A percentile compares a stretch with the other conserved stretches of the same genome.
phyloP scores from a whole-genome alignment of 2,888 invertebrate species.

The Xanthia icteritia region DNA sequence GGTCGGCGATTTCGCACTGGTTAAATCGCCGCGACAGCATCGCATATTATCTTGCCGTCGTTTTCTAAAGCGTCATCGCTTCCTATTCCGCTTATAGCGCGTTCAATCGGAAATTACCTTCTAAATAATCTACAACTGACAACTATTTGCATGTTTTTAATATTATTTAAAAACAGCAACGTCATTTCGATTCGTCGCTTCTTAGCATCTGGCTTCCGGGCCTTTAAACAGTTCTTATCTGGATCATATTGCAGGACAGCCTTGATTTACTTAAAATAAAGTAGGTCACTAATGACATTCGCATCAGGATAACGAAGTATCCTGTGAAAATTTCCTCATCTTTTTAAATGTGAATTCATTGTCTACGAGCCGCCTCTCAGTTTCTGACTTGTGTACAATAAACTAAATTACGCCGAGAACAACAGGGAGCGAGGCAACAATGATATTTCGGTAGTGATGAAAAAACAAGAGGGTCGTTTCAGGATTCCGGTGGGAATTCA shows the following conservation, averaged over 20 bases:
- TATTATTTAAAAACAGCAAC: constrained; percentile 12
- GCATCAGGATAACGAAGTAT: constrained; percentile 72
- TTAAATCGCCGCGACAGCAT: constrained; percentile 41
- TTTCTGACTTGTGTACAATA: constrained; percentile 83
- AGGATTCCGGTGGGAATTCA: constrained; percentile 85
- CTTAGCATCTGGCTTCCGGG: not conserved
- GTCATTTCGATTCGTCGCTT: not conserved
- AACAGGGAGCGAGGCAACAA: constrained; percentile 81
- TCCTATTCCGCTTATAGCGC: constrained; percentile 24
- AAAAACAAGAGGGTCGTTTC: constrained; percentile 87
- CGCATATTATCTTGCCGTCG: constrained; percentile 45
- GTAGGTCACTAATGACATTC: constrained; percentile 41
- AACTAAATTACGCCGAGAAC: constrained; percentile 85
- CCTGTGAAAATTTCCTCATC: constrained; percentile 74
- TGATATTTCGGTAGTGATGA: constrained; percentile 85
- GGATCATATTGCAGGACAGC: constrained; percentile 13
- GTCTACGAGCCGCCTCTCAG: constrained; percentile 73
- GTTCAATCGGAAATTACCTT: constrained; percentile 20
- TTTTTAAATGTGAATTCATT: constrained; percentile 74
- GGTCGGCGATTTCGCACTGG: constrained; percentile 41
- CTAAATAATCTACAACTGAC: constrained; percentile 20
- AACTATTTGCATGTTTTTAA: constrained; percentile 1
- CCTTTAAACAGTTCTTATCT: constrained; percentile 12
- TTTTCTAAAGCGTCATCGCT: constrained; percentile 33
- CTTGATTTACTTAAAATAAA: constrained; percentile 31